Conservation (phyloP, 2,888 invertebrate species). For the Chymomyza caudatula region DNA sequence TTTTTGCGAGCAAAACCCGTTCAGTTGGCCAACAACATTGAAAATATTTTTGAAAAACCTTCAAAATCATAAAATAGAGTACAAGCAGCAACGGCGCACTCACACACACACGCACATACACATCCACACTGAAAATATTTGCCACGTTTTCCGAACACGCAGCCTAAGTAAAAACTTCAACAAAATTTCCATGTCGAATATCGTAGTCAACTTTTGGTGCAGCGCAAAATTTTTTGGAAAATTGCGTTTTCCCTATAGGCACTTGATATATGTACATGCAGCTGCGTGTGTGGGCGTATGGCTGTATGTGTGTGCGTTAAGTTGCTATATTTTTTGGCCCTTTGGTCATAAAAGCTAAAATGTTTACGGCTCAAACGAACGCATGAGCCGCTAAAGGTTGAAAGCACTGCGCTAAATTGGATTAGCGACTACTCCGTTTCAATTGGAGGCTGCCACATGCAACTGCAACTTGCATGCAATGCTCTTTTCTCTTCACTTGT, state of each 20-base stretch:
- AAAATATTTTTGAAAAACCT: neutral
- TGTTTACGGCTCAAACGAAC: constrained; percentile 61
- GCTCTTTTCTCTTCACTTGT: neutral
- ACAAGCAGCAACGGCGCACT: neutral
- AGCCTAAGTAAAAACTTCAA: constrained; percentile 33
- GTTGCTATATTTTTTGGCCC: constrained; percentile 37
- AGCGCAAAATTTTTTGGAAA: constrained; percentile 38
- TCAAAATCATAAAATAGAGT: neutral
- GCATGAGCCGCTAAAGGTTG: constrained; percentile 30
- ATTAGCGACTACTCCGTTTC: constrained; percentile 30
- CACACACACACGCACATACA: neutral
- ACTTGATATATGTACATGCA: neutral
- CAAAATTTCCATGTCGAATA: constrained; percentile 46
- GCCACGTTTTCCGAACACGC: neutral
- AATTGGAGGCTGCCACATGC: neutral
- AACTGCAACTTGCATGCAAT: neutral
- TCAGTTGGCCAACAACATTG: neutral
- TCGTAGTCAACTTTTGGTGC: constrained; percentile 35
- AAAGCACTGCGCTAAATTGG: constrained; percentile 53
- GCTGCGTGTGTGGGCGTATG: neutral
- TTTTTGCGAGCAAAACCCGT: neutral
- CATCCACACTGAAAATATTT: neutral
- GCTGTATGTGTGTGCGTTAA: constrained; percentile 7
- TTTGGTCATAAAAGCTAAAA: constrained; percentile 55
- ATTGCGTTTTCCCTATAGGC: constrained; percentile 40